Conservation (phyloP, 2,888 invertebrate species). For the Pseudococcus viburni region DNA sequence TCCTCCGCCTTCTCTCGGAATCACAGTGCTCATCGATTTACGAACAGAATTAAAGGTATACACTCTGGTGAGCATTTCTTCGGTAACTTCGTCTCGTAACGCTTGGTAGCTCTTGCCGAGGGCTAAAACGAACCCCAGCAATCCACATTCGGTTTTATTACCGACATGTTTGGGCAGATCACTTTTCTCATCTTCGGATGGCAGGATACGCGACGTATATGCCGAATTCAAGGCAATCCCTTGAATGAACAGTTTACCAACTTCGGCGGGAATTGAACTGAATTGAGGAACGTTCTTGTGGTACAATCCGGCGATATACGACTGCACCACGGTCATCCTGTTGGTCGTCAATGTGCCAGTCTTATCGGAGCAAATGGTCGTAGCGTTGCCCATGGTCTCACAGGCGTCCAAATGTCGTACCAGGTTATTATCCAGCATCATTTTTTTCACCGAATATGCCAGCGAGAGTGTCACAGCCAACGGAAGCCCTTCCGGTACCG, state of each 20-base stretch:
- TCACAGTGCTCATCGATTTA: conserved; percentile 79
- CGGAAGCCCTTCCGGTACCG: conserved; percentile 78
- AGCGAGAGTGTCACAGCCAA: conserved; percentile 77
- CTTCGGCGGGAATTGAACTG: conserved; percentile 72
- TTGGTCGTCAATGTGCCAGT: conserved; percentile 79
- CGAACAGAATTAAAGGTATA: conserved; percentile 79
- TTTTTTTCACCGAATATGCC: conserved; percentile 78
- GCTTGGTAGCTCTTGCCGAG: conserved; percentile 75
- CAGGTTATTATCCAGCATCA: conserved; percentile 78
- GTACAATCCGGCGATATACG: conserved; percentile 73
- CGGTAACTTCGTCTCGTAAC: conserved; percentile 74
- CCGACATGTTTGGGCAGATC: conserved; percentile 76
- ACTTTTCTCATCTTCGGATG: conserved; percentile 70
- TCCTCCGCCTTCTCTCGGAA: conserved; percentile 72
- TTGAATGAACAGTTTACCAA: conserved; percentile 73
- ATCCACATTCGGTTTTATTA: conserved; percentile 80
- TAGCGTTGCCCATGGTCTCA: conserved; percentile 79
- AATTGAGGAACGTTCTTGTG: conserved; percentile 73
- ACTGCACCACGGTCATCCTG: conserved; percentile 77
- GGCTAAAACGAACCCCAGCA: conserved; percentile 76
- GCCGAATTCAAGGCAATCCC: conserved; percentile 76
- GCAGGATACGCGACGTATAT: conserved; percentile 75
- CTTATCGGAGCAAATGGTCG: conserved; percentile 79
- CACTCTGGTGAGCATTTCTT: conserved; percentile 74
- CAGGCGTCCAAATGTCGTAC: conserved; percentile 78